These are phyloP conservation scores for Corythoichthys intestinalis DNA, from an alignment of 2,113 vertebrate genomes.

Conservation along the genomic window DNA sequence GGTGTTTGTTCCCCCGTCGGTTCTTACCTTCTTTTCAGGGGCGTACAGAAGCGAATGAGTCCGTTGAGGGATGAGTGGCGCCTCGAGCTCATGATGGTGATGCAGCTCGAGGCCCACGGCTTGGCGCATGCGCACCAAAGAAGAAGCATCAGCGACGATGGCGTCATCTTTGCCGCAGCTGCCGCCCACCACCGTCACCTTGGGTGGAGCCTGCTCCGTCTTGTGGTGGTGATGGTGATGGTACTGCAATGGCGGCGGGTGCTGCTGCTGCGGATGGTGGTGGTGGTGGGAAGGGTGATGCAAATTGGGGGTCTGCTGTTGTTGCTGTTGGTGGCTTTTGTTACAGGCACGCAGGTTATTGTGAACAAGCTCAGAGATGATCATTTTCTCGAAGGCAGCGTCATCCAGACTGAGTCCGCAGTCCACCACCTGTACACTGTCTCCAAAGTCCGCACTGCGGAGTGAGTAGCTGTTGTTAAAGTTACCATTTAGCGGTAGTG, in stretches of 20 bases:
- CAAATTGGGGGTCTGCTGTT: slow-evolving; percentile 63
- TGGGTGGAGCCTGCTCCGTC: slow-evolving; percentile 83
- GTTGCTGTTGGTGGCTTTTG: slow-evolving; percentile 82
- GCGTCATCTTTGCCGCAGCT: slow-evolving; percentile 89
- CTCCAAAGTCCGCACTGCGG: slow-evolving; percentile 90
- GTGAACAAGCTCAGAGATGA: slow-evolving; percentile 99
- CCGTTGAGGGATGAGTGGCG: slow-evolving; percentile 95
- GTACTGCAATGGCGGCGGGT: slow-evolving; percentile 63
- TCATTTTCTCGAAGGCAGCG: slow-evolving; percentile 99
- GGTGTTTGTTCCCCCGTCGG: slow-evolving; percentile 82
- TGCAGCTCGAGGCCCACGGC: slow-evolving; percentile 82
- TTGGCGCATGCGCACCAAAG: slow-evolving; percentile 83
- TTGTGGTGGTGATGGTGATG: slow-evolving; percentile 71
- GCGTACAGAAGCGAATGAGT: slow-evolving; percentile 99
- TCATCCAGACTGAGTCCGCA: slow-evolving; percentile 98
- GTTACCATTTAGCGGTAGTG: slow-evolving; percentile 99
- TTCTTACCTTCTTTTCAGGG: slow-evolving; percentile 94
- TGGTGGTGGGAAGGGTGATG: slow-evolving; percentile 59
- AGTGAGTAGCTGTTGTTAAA: slow-evolving; percentile 99
- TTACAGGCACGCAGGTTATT: slow-evolving; percentile 93
- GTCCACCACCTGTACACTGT: slow-evolving; percentile 92
- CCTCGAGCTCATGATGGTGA: slow-evolving; percentile 87
- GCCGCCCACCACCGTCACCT: slow-evolving; percentile 80
- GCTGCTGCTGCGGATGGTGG: slow-evolving; percentile 83
- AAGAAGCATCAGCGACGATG: slow-evolving; percentile 87